Conservation (phyloP, 1,140 invertebrate genomes). For the Nephila pilipes region DNA sequence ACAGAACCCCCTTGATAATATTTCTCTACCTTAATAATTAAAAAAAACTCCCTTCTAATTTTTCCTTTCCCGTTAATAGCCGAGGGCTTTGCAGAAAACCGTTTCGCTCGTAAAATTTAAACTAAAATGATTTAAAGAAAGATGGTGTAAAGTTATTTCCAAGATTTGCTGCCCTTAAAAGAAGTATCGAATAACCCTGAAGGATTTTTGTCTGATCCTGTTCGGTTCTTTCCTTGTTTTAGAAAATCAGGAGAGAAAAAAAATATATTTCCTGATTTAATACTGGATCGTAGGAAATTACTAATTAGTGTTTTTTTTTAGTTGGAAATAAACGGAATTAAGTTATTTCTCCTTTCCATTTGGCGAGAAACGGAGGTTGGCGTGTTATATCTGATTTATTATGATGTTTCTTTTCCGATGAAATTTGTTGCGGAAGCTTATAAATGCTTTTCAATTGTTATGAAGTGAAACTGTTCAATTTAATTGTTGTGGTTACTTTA, state of each 20-base stretch:
- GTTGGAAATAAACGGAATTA: too few relatives aligned
- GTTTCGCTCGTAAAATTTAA: not conserved
- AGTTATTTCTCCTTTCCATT: too few relatives aligned
- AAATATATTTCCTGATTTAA: conserved; percentile 1
- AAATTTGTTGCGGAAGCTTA: too few relatives aligned
- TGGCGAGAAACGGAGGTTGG: too few relatives aligned
- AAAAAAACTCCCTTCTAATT: not conserved
- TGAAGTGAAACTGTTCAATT: too few relatives aligned
- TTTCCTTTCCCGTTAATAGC: conserved; percentile 9
- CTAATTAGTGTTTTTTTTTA: conserved; percentile 3
- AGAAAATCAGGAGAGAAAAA: not conserved
- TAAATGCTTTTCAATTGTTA: too few relatives aligned
- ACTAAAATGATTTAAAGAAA: not conserved
- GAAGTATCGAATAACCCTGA: not conserved
- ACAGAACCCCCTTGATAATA: conserved; percentile 2
- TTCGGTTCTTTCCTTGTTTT: not conserved
- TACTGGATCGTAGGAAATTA: not conserved
- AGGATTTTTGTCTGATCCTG: not conserved
- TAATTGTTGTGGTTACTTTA: too few relatives aligned
- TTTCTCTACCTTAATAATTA: not conserved
- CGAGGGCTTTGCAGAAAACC: not conserved
- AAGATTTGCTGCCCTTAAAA: not conserved
- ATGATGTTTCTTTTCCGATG: too few relatives aligned
- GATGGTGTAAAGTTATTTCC: not conserved
- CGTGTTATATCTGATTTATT: too few relatives aligned